Conservation (phyloP, 2,113 vertebrate genomes). For the Balaenoptera acutorostrata region DNA sequence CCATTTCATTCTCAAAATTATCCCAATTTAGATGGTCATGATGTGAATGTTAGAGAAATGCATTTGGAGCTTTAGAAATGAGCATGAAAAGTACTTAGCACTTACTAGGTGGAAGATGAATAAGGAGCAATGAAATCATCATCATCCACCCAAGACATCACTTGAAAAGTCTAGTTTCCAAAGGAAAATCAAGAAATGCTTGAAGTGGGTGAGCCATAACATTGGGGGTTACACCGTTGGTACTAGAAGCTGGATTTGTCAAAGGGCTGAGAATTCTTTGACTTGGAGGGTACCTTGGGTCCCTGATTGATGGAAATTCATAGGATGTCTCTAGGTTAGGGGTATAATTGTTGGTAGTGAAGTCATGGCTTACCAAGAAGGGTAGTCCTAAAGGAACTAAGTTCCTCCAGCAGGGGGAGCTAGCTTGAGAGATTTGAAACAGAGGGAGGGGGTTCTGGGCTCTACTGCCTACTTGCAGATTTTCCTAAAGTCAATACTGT, state of each 20-base stretch:
- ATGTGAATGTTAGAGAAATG: background rate
- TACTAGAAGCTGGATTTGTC: background rate
- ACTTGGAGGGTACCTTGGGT: background rate
- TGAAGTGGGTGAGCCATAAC: background rate
- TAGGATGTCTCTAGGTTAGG: background rate
- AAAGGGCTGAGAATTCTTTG: background rate
- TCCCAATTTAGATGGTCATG: background rate
- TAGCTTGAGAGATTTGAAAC: background rate
- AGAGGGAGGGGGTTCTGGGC: background rate
- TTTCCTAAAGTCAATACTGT: background rate
- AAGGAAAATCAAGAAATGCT: conserved; percentile 17
- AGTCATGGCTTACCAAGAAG: background rate
- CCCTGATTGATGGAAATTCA: background rate
- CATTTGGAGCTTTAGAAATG: background rate
- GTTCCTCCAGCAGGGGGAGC: background rate
- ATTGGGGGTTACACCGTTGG: background rate
- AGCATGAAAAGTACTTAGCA: background rate
- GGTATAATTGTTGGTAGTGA: background rate
- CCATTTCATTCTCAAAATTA: conserved; percentile 11
- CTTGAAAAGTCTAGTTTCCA: background rate
- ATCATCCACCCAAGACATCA: background rate
- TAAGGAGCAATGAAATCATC: background rate
- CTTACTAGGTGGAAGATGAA: background rate
- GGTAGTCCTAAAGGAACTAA: background rate
- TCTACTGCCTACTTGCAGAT: background rate